These are phyloP conservation scores for Phycodurus eques DNA, from an alignment of 2,113 vertebrate genomes.

Conservation along the genomic window DNA sequence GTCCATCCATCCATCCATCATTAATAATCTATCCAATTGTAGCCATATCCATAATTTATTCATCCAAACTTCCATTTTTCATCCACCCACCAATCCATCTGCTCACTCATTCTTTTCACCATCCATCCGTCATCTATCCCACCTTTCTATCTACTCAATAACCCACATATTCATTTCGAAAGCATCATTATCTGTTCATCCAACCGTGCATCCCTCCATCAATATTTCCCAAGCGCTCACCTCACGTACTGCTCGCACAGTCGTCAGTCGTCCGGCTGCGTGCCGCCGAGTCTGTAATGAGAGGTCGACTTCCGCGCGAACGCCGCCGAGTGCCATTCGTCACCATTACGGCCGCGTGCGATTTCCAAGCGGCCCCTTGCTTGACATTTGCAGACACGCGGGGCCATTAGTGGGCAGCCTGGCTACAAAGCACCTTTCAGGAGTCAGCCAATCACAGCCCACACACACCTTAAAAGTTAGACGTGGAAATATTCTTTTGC, in stretches of 20 bases:
- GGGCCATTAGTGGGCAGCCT: slow-evolving; percentile 29
- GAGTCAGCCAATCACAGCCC: background rate
- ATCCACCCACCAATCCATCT: too few species aligned
- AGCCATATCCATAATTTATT: too few species aligned
- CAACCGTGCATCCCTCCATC: background rate
- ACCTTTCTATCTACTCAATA: background rate
- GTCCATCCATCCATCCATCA: too few species aligned
- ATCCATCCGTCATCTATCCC: too few species aligned
- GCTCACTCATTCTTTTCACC: too few species aligned
- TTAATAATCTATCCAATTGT: too few species aligned
- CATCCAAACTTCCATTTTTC: too few species aligned
- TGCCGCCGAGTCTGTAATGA: slow-evolving; percentile 45
- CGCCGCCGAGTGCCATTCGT: slow-evolving; percentile 48
- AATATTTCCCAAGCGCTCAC: background rate
- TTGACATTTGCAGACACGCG: slow-evolving; percentile 64
- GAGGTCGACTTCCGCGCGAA: slow-evolving; percentile 47
- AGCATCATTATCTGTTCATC: background rate
- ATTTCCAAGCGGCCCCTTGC: slow-evolving; percentile 52
- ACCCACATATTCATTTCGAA: background rate
- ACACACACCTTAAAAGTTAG: background rate
- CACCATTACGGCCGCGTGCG: slow-evolving; percentile 57
- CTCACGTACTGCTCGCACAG: slow-evolving; percentile 5
- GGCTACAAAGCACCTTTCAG: background rate
- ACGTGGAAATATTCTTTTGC: background rate
- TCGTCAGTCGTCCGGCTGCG: slow-evolving; percentile 30